Evolutionary conservation across 2,113 vertebrate species (phyloP).

Genomic region (Platanista minor): DNA sequence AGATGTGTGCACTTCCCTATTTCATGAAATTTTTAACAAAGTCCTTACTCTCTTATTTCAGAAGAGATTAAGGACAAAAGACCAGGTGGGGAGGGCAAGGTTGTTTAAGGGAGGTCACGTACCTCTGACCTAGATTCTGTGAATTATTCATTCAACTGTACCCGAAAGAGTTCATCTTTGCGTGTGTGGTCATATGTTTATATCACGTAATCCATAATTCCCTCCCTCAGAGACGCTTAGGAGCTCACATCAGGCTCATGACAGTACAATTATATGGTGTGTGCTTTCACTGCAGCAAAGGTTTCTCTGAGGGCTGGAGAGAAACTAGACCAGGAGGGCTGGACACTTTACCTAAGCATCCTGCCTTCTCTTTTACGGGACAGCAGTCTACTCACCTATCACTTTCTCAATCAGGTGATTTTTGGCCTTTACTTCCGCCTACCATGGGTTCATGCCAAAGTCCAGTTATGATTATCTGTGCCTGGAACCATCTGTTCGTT

Average conservation of each 20-base stretch:
- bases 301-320: background rate
- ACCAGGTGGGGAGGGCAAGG: background rate
- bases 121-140: background rate
- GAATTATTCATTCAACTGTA: background rate
- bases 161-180: background rate
- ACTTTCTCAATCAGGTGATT: background rate
- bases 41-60: background rate
- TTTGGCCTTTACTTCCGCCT: background rate
- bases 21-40: background rate
- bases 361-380: background rate
- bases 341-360: background rate
- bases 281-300: background rate
- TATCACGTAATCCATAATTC: background rate
- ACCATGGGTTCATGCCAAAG: background rate
- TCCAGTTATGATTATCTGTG: background rate
- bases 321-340: background rate
- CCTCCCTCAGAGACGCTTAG: background rate
- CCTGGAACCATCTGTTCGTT: background rate
- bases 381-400: background rate
- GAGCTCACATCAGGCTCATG: background rate
- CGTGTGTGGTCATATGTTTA: background rate
- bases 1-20: slow-evolving; percentile 1
- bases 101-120: background rate
- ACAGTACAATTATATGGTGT: background rate
- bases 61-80: background rate